phyloP scores from a whole-genome alignment of 2,888 invertebrate species.

The Morpho helenor region DNA sequence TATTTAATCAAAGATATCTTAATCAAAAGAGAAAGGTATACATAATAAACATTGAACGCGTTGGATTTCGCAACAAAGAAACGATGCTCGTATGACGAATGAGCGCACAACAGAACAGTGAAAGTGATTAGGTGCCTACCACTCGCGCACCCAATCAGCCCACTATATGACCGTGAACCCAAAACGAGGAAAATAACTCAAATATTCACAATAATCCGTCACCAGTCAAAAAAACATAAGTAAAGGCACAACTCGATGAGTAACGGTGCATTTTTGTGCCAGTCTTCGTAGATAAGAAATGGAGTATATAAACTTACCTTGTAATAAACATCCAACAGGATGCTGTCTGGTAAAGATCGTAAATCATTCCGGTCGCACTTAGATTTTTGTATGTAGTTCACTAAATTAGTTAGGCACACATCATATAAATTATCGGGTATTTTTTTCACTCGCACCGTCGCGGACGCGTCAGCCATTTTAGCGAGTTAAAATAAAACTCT shows the following conservation, averaged over 20 bases:
- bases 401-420: slow-evolving; percentile 81
- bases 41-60: slow-evolving; percentile 16
- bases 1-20: neutral
- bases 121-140: slow-evolving; percentile 38
- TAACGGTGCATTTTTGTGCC: slow-evolving; percentile 57
- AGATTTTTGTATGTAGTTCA: slow-evolving; percentile 78
- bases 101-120: slow-evolving; percentile 35
- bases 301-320: slow-evolving; percentile 78
- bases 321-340: slow-evolving; percentile 88
- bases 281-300: slow-evolving; percentile 50
- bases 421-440: slow-evolving; percentile 81
- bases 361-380: slow-evolving; percentile 82
- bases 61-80: slow-evolving; percentile 44
- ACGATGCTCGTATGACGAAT: slow-evolving; percentile 31
- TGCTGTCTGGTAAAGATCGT: slow-evolving; percentile 83
- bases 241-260: neutral
- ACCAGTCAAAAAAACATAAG: neutral
- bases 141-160: slow-evolving; percentile 18
- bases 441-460: slow-evolving; percentile 59
- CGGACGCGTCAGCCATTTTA: slow-evolving; percentile 80
- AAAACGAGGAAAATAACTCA: slow-evolving; percentile 29
- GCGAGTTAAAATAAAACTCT: slow-evolving; percentile 61
- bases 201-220: slow-evolving; percentile 2
- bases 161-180: slow-evolving; percentile 33
- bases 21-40: slow-evolving; percentile 16